Evolutionary conservation across 2,113 vertebrate genomes (phyloP).

Genomic region (Chiloscyllium plagiosum): DNA sequence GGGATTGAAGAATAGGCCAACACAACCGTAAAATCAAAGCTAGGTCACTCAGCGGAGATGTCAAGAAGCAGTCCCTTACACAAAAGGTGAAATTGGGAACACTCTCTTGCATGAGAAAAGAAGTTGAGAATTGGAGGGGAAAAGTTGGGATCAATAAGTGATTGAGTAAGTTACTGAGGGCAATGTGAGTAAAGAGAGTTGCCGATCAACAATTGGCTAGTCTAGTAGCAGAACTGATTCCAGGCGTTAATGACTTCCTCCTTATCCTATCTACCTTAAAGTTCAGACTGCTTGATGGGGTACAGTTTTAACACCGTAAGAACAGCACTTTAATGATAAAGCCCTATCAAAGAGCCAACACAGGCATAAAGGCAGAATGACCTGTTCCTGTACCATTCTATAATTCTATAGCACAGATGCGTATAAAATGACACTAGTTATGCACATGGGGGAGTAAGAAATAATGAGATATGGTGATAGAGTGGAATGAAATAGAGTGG

Average conservation of each 20-base stretch:
- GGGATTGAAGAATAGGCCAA: neutral
- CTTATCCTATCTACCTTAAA: too few relatives aligned
- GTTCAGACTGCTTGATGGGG: too few relatives aligned
- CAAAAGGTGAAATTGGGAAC: neutral
- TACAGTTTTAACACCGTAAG: too few relatives aligned
- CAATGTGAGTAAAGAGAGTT: too few relatives aligned
- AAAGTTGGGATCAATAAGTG: neutral
- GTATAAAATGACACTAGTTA: neutral
- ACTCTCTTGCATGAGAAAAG: too few relatives aligned
- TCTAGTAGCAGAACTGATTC: too few relatives aligned
- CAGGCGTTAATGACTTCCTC: too few relatives aligned
- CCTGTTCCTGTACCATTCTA: neutral
- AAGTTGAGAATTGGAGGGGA: too few relatives aligned
- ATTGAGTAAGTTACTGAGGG: too few relatives aligned
- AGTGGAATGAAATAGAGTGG: neutral
- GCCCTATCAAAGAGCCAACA: neutral
- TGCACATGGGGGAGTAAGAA: neutral
- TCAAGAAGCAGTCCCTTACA: neutral
- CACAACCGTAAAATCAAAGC: neutral
- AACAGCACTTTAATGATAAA: too few relatives aligned
- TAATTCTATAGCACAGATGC: neutral
- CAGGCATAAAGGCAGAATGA: neutral
- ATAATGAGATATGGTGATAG: neutral
- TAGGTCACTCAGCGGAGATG: neutral
- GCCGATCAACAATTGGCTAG: too few relatives aligned